Base-by-base conservation (phyloP, 1,140 invertebrate genomes). In the Semibalanus balanoides region DNA sequence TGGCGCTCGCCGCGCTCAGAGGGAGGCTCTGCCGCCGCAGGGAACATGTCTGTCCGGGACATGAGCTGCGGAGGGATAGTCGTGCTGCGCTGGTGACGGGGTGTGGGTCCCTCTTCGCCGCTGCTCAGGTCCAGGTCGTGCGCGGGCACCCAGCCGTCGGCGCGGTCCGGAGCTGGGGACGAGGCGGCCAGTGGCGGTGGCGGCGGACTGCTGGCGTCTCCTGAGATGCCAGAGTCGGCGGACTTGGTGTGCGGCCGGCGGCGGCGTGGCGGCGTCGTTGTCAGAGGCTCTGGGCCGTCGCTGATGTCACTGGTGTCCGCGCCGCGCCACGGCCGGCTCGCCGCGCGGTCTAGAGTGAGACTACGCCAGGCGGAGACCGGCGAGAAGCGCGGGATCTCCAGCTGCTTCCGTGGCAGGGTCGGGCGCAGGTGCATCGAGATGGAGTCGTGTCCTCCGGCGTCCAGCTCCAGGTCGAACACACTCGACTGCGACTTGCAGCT, bases 351-450 rank as follows among this genome's bases (percentile, higher is more conserved):
- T 27, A 83, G 76, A 70, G 79, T 82, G 9, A 94, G 84, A 30
- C 90, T 86, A 79, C 90, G 86, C 92, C 92, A 94, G 0, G 92
- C 92, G n/a, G 90, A 87, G 0, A 89, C 88, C 3, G 92, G 92
- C 27, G 91, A 93, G 84, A 94, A 93, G 77, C 90, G 83, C 0
- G 92, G 90, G 30, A 91, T 88, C 76, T 91, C 88, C 25, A 88
- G 84, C 80, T 89, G 88, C 79, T 92, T 91, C 79, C 91, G 90
- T 0, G 92, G 92, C 76, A 93, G 81, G 0, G 90, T 92, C 3
- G 92, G 92, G 0, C 92, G 85, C 76, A 93, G 82, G 69, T 90
- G 87, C 72, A 93, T 83, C 30, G 89, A 88, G 74, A 93, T 90
- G 31, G 89, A 82, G 71, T 81, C 78, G 43, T 85, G 83, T 30